Base-by-base conservation (phyloP, 1,140 invertebrate species). In the Nasonia vitripennis region DNA sequence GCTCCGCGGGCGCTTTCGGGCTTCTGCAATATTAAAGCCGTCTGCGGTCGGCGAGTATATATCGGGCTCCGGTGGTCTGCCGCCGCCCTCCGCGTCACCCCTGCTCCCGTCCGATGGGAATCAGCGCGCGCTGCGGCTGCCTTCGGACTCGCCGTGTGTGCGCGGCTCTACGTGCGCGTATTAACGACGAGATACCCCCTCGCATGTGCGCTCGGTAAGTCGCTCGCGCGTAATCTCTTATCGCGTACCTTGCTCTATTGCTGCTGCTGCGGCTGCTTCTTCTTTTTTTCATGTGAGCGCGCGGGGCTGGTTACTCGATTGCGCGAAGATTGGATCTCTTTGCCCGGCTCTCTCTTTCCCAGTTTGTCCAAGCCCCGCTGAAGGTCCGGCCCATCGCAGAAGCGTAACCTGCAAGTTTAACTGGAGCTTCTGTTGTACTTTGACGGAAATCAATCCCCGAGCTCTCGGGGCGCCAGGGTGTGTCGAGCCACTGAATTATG, bases 21-120 rank as follows among this genome's bases (percentile, higher is more conserved):
- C 55, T 75, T 17, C 23, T 83, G 81, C 51, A 75, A 77, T 83
- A 75, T 77, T 77, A 77, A 83, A 77, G 73, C 51, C 51, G 55
- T 75, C 81, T 77, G 81, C 73, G 55, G 73, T 82, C 62, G 51
- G 55, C 45, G 45, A 51, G 75, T 48, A 74, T 74, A 74, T 74
- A 74, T 74, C 73, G 73, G 31, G 70, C 37, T 74, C 71, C 71
- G 20, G 45, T 75, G 73, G 73, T 75, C 73, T 37, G 73, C 73
- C 14, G 55, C 37, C 11, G 77, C 77, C 77, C 7, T 20, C 34
- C 74, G 34, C 37, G 12, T 79, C 20, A 62, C 55, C 55, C 55
- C 55, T 51, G 41, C 45, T 78, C 23, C 27, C 45, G 27, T 51
- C 48, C 31, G 48, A 79, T 79, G 78, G 27, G 55, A 62, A 62